phyloP scores from a whole-genome alignment of 2,113 vertebrate genomes.

The Eulemur macaco region DNA sequence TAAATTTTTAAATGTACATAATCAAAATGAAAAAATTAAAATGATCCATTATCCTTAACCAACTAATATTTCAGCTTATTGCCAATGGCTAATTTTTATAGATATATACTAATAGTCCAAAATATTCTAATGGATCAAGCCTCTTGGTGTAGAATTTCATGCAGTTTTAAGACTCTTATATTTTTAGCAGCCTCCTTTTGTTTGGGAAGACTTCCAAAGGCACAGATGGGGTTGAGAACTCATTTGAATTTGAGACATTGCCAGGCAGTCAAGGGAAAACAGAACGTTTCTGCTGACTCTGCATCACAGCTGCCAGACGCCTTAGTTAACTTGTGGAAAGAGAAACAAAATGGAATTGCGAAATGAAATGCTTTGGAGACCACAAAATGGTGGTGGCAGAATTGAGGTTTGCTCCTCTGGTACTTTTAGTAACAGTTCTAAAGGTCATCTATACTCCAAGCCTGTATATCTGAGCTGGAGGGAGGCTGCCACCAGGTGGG shows the following conservation, averaged over 20 bases:
- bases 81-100: background rate
- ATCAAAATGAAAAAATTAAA: constrained; percentile 19
- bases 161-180: background rate
- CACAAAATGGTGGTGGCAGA: constrained; percentile 46
- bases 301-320: constrained; percentile 65
- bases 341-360: constrained; percentile 59
- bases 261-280: constrained; percentile 1
- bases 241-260: background rate
- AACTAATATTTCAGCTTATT: background rate
- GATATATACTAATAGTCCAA: background rate
- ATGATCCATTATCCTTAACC: background rate
- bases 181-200: background rate
- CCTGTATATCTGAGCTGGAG: background rate
- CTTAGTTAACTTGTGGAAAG: constrained; percentile 35
- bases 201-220: constrained; percentile 38
- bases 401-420: background rate
- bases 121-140: background rate
- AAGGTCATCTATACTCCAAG: background rate
- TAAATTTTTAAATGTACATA: background rate
- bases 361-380: constrained; percentile 51
- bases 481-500: background rate
- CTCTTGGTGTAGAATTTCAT: background rate
- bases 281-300: constrained; percentile 74
- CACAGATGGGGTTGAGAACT: background rate
- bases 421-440: background rate